These are phyloP conservation scores for Lanistes nyassanus DNA, from an alignment of 1,140 invertebrate genomes.

Conservation along the genomic window DNA sequence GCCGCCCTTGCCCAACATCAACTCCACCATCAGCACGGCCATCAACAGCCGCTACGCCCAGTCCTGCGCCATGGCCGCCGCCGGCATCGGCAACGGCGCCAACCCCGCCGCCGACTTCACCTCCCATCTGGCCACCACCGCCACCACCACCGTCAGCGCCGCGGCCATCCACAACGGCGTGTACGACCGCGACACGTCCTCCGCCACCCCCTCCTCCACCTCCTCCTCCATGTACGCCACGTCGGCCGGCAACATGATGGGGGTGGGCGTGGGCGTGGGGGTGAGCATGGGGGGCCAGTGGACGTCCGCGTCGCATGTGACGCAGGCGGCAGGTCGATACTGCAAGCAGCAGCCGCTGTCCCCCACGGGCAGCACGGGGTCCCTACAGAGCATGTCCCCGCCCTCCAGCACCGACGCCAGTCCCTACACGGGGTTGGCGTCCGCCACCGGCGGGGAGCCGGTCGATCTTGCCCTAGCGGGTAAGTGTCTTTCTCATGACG, in stretches of 20 bases:
- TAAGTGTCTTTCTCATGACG: constrained; percentile 39
- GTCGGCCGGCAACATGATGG: constrained; percentile 6
- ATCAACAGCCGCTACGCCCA: constrained; percentile 45
- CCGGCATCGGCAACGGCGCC: constrained; percentile 31
- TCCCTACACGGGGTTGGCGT: constrained; percentile 45
- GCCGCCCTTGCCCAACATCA: constrained; percentile 6
- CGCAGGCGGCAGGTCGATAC: constrained; percentile 27
- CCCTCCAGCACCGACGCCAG: constrained; percentile 52
- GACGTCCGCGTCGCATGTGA: constrained; percentile 33
- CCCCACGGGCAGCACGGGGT: constrained; percentile 63
- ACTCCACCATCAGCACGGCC: constrained; percentile 46
- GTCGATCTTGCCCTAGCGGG: constrained; percentile 61
- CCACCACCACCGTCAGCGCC: constrained; percentile 24
- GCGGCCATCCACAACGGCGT: constrained; percentile 24
- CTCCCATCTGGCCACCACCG: constrained; percentile 11
- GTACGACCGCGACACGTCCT: constrained; percentile 41
- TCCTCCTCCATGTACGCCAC: neutral
- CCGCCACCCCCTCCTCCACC: neutral
- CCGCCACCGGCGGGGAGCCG: constrained; percentile 42
- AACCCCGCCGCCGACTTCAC: constrained; percentile 33
- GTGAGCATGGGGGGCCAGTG: constrained; percentile 3
- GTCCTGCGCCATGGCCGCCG: constrained; percentile 51
- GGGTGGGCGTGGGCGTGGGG: neutral
- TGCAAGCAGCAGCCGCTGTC: constrained; percentile 63
- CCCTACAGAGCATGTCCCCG: constrained; percentile 62